Evolutionary conservation across 1,140 invertebrate genomes (phyloP), one percentile per base, ranked within the genome.

Genomic region (Brevipalpus yothersi): DNA sequence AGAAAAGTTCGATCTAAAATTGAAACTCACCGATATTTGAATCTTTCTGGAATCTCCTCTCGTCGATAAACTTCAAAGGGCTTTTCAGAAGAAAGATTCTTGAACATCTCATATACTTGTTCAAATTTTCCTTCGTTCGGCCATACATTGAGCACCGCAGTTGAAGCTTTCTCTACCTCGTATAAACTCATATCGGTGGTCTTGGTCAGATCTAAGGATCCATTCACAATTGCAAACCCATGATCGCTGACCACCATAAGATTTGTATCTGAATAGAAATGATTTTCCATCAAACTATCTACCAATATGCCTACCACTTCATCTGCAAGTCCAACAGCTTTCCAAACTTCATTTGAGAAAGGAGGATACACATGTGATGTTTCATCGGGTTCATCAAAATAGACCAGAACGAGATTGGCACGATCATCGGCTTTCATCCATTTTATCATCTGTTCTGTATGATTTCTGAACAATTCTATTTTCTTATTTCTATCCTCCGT

Each of bases 31-130:
- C 65, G 66, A 61, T 67, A 70, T 60, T 71, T 69, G 60, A 63
- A 71, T 31, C 66, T 53, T 39, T 70, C 66, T 11, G 72, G 69
- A 56, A 72, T 69, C 11, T 71, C 68, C 9, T 68, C 64, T 53
- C 65, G 63, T 56, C 62, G 62, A 62, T 70, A 73, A 2, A 72
- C 69, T 47, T 23, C 31, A 19, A 61, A 64, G 40, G 62, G 53
- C 8, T 54, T 53, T 8, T 17, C 15, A 9, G 43, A 3, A 15
- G 60, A 13, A 8, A 21, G n/a, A 31, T 12, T 13, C 51, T 11
- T 41, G 12, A 57, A 42, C 40, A 19, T 51, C 10, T 45, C 41
- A 21, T 41, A 53, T 13, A 53, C 31, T 54, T 45, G 21, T 31
- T 19, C 53, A 12, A 56, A 17, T 2, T 40, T 19, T 49, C 63